Evolutionary conservation across 2,888 invertebrate species (phyloP).

Genomic region (Danaus chrysippus): DNA sequence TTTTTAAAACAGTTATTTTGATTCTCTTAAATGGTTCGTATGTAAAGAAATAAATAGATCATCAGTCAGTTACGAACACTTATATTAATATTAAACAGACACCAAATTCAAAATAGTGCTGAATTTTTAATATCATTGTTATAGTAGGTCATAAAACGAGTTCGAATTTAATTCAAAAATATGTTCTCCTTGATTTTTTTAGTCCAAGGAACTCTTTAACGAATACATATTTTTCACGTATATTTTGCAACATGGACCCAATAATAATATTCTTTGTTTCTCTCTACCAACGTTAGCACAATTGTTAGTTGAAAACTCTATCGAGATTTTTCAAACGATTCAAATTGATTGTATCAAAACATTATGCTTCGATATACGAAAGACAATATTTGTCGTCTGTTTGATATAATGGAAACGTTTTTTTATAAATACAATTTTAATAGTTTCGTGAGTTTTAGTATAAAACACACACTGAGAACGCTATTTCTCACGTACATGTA

Average conservation of each 20-base stretch:
- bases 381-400: not conserved
- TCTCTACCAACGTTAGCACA: not conserved
- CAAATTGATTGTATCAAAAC: no score
- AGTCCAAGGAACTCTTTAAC: slow-evolving; percentile 17
- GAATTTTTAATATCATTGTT: not conserved
- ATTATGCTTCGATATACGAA: not conserved
- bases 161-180: slow-evolving; percentile 13
- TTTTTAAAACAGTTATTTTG: no score
- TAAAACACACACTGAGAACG: slow-evolving; percentile 40
- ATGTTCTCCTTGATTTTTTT: slow-evolving; percentile 22
- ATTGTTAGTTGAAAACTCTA: no score
- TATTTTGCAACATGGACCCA: slow-evolving; percentile 10
- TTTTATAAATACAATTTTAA: slow-evolving; percentile 15
- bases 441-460: slow-evolving; percentile 24
- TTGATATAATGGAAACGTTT: not conserved
- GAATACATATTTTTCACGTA: slow-evolving; percentile 7
- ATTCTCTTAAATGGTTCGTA: no score
- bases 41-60: no score
- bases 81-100: not conserved
- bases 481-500: slow-evolving; percentile 76
- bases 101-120: not conserved
- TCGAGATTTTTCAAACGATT: no score
- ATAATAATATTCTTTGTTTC: not conserved
- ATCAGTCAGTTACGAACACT: no score
- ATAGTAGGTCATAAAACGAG: not conserved